Evolutionary conservation across 2,797 vertebrate species (phyloP), one percentile per base, ranked within the genome.

Genomic region (Coranthus polyacanthus): DNA sequence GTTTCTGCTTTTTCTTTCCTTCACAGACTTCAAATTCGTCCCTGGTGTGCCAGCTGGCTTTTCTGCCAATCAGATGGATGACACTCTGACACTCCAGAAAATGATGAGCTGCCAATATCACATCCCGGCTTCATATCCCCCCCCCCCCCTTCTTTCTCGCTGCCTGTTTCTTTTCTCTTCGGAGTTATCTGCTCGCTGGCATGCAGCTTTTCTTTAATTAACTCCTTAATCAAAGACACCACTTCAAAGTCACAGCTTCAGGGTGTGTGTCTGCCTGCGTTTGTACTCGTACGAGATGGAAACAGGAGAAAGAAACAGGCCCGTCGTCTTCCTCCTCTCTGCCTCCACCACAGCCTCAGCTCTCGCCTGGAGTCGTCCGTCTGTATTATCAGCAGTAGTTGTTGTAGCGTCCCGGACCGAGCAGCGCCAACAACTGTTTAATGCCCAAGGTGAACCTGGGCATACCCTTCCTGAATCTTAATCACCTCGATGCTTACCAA

Each of bases 181-280:
- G 39, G 38, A 10, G 41, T 80, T 81, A 81, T 89, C 82, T 82
- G 32, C 57, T 49, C 6, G 11, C 68, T 60, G 37, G 38, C 79
- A 66, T n/a, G 75, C 77, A 52, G 75, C 64, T 62, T 58, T 66
- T 73, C 68, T 83, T 81, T 84, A 83, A 88, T 89, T 75, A 90
- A 85, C 73, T 82, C 55, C 72, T 87, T 78, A 89, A 89, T 89
- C 78, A 89, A 75, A 88, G 83, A 70, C 55, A 36, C 53, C 55
- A 86, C 87, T 89, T 92, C 88, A 91, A 89, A 91, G 88, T 81
- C 72, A 66, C 62, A 57, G 79, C 79, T 86, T 39, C 42, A 1
- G 75, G 79, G 71, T 62, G 34, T 36, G 68, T 34, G 68, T 72
- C 57, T 58, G 50, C 41, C 26, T 47, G 58, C 15, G 46, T 68